Base-by-base conservation (phyloP, 2,888 invertebrate genomes). In the Zele albiditarsus region DNA sequence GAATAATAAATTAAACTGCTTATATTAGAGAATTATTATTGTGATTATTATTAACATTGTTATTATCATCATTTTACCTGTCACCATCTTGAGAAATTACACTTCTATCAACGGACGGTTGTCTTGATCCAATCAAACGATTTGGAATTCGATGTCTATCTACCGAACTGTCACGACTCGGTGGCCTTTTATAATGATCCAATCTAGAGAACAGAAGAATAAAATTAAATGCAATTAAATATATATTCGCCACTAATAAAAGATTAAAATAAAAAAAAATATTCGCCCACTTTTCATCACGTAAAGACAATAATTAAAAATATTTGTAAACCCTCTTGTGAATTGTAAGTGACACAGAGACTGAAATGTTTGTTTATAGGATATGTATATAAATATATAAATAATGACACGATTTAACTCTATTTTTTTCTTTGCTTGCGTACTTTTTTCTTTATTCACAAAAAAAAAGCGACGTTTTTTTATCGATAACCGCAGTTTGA, bases 111-210 rank as follows among this genome's bases (percentile, higher is more conserved):
- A 96, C 93, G 20, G 96, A 95, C 42, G 95, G 92, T 86, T 95
- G 95, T 76, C 96, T 92, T 0, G 95, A 95, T 80, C 92, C 92
- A 81, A 91, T 91, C 80, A 93, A 87, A 75, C 93, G 90, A 80
- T 92, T 92, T 68, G 93, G 92, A 28, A 95, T 94, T 78, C 94
- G 91, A 86, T 94, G 95, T 77, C 95, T 92, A 90, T 96, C 96
- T 63, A 96, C 95, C 82, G 96, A 96, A 77, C 95, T 94, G 88
- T 96, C 96, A 86, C 96, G 92, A 90, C 96, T 96, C 0, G 96
- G 96, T 71, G 97, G 96, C 88, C 96, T 92, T 89, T 96, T 96
- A 89, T 98, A 98, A 88, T 98, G 98, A 89, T 98, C 98, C 88
- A 97, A 95, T 92, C 90, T 94, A 92, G n/a, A 78, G 82, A n/a